Percentiles rank a stretch among this genome's conserved stretches.
These are phyloP conservation scores for Erebia palarica DNA, from an alignment of 2,888 invertebrate genomes.

Conservation along the genomic window DNA sequence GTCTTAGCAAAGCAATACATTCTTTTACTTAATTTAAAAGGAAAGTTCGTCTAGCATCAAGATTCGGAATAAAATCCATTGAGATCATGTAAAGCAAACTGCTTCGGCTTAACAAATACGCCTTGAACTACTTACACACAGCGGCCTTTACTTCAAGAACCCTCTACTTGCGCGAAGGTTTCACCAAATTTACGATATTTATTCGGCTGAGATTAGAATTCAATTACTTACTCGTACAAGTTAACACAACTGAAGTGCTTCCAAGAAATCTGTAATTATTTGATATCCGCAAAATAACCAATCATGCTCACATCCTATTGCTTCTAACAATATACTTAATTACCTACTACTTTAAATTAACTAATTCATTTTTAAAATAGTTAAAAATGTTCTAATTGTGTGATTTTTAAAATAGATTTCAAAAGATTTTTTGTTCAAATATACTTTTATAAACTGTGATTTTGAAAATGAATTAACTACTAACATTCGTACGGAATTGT, in stretches of 20 bases:
- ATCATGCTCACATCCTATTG: background rate
- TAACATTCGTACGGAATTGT: too few relatives aligned
- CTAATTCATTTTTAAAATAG: background rate
- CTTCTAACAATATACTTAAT: background rate
- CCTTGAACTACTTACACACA: conserved; percentile 71
- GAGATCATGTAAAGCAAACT: conserved; percentile 46
- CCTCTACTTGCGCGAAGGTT: conserved; percentile 38
- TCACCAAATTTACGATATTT: conserved; percentile 29
- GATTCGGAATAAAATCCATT: conserved; percentile 20
- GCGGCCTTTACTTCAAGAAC: conserved; percentile 46
- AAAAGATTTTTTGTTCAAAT: too few relatives aligned
- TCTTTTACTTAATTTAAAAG: background rate
- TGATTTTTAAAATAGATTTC: too few relatives aligned
- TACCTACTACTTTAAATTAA: background rate
- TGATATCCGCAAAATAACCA: conserved; percentile 4
- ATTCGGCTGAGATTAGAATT: conserved; percentile 14
- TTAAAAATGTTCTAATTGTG: too few relatives aligned
- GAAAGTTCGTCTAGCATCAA: background rate
- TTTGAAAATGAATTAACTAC: too few relatives aligned
- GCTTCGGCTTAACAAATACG: conserved; percentile 54
- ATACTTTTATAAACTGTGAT: too few relatives aligned
- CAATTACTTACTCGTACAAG: background rate
- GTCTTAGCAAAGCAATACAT: background rate
- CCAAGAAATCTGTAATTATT: conserved; percentile 2
- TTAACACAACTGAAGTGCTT: conserved; percentile 5